Percentiles rank a stretch among this genome's conserved stretches.
These are phyloP conservation scores for Nephotettix cincticeps DNA, from an alignment of 1,140 invertebrate genomes.

Conservation along the genomic window DNA sequence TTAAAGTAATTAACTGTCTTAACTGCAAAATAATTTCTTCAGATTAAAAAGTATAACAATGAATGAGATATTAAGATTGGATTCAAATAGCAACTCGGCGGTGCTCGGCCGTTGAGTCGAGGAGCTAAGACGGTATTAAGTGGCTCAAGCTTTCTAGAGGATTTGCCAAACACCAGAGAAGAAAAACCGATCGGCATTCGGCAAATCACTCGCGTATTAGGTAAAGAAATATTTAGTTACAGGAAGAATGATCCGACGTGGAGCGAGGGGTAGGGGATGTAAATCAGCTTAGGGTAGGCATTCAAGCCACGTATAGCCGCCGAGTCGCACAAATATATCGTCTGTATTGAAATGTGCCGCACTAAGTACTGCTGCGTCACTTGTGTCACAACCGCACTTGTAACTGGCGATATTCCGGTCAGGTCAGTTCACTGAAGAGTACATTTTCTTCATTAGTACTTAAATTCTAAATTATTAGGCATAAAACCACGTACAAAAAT, in stretches of 20 bases:
- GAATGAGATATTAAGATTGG: too few species aligned
- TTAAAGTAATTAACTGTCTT: too few species aligned
- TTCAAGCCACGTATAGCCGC: background rate
- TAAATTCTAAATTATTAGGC: too few species aligned
- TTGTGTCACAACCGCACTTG: too few species aligned
- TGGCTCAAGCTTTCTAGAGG: background rate
- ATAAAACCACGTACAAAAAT: too few species aligned
- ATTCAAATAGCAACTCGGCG: background rate
- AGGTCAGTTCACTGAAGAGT: too few species aligned
- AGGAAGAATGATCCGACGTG: background rate
- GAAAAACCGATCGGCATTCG: background rate
- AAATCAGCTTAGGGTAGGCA: slow-evolving; percentile 4
- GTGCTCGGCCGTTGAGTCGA: background rate
- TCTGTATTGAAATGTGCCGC: background rate
- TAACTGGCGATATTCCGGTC: too few species aligned
- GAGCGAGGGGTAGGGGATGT: background rate
- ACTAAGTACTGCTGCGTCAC: background rate
- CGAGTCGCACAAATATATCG: background rate
- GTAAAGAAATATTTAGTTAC: slow-evolving; percentile 2
- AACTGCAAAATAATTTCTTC: too few species aligned
- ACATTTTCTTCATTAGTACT: too few species aligned
- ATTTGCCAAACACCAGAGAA: background rate
- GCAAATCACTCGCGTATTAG: background rate
- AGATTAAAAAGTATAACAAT: too few species aligned
- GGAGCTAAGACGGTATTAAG: background rate